Evolutionary conservation across 1,140 invertebrate species (phyloP).

Genomic region (Wasmannia auropunctata): DNA sequence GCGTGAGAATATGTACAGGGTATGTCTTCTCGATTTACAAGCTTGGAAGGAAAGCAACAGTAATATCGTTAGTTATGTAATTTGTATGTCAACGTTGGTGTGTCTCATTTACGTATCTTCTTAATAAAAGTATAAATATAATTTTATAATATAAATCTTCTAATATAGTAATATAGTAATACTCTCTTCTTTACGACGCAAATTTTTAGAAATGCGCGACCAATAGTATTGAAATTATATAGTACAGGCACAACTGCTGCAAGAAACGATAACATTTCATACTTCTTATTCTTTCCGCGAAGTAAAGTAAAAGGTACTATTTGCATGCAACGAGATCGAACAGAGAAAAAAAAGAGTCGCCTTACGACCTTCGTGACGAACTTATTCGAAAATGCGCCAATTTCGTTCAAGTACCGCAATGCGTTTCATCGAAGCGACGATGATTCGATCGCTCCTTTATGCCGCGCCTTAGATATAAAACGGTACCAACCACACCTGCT

Average conservation of each 20-base stretch:
- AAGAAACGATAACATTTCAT: background rate
- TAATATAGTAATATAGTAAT: no score
- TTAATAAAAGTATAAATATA: background rate
- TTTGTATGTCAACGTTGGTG: background rate
- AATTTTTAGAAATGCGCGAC: background rate
- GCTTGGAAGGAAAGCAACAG: background rate
- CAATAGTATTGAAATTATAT: slow-evolving; percentile 29
- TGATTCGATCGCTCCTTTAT: slow-evolving; percentile 49
- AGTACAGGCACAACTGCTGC: background rate
- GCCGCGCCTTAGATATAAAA: slow-evolving; percentile 23
- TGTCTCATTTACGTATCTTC: background rate
- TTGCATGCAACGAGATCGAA: slow-evolving; percentile 30
- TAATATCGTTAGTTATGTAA: slow-evolving; percentile 3
- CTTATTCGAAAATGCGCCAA: slow-evolving; percentile 42
- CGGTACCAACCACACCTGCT: background rate
- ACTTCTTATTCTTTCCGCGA: slow-evolving; percentile 2
- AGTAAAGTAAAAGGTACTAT: slow-evolving; percentile 7
- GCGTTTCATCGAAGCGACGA: slow-evolving; percentile 38
- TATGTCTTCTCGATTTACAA: slow-evolving; percentile 37
- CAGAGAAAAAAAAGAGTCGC: background rate
- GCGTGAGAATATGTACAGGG: slow-evolving; percentile 22
- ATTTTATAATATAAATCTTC: background rate
- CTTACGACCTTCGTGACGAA: slow-evolving; percentile 43
- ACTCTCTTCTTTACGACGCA: background rate
- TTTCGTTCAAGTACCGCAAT: slow-evolving; percentile 21